These are phyloP conservation scores for Cantharis lateralis DNA, from an alignment of 2,888 invertebrate genomes.

Conservation along the genomic window DNA sequence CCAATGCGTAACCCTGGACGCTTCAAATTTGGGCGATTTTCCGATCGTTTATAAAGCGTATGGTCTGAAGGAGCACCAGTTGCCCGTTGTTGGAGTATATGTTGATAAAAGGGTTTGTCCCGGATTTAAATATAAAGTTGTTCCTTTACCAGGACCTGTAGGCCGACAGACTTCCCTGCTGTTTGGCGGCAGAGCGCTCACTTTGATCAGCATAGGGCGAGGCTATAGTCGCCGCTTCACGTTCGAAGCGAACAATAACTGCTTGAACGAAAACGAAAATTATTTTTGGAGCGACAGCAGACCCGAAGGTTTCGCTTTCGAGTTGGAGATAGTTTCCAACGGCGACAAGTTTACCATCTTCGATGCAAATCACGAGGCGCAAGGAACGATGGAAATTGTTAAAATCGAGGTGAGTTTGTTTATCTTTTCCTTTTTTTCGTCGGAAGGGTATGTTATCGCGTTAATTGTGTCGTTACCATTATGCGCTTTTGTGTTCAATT, in stretches of 20 bases:
- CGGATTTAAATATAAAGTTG: conserved; percentile 76
- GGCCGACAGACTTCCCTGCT: conserved; percentile 47
- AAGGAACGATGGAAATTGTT: conserved; percentile 69
- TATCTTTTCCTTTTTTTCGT: background rate
- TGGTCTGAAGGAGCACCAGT: conserved; percentile 64
- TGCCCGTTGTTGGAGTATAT: conserved; percentile 74
- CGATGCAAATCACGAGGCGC: conserved; percentile 68
- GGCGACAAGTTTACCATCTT: conserved; percentile 76
- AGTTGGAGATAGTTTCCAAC: conserved; percentile 67
- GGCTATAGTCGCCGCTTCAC: conserved; percentile 76
- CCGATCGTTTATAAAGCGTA: conserved; percentile 69
- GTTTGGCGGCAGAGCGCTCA: conserved; percentile 69
- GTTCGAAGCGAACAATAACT: conserved; percentile 66
- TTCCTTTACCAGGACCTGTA: conserved; percentile 63
- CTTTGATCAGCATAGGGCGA: conserved; percentile 70
- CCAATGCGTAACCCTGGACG: conserved; percentile 57
- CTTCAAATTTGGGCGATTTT: conserved; percentile 66
- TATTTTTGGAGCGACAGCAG: conserved; percentile 81
- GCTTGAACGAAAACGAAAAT: conserved; percentile 69
- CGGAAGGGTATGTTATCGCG: background rate
- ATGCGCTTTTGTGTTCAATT: conserved; percentile 5
- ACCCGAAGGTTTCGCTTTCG: conserved; percentile 75
- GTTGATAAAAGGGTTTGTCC: conserved; percentile 73
- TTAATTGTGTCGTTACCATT: conserved; percentile 10
- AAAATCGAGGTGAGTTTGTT: conserved; percentile 64